Conservation (phyloP, 1,140 invertebrate species). For the Drosophila fuyamai region DNA sequence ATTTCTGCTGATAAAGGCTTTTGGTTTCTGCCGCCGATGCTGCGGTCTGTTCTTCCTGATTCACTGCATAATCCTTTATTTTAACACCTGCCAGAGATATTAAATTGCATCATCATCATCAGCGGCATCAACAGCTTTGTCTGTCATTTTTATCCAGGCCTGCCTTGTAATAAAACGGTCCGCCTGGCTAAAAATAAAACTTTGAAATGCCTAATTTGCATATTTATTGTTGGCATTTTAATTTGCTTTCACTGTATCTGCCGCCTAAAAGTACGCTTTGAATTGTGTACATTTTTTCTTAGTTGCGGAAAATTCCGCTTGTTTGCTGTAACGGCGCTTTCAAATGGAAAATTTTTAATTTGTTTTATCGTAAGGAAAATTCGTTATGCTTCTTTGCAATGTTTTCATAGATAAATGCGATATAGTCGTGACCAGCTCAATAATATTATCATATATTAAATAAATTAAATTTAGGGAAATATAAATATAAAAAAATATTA, state of each 20-base stretch:
- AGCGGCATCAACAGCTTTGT: slow-evolving; percentile 40
- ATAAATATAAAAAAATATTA: too few species aligned
- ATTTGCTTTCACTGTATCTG: background rate
- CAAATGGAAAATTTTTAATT: too few species aligned
- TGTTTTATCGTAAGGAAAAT: too few species aligned
- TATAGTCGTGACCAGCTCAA: too few species aligned
- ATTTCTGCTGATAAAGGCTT: slow-evolving; percentile 21
- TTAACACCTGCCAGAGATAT: slow-evolving; percentile 71
- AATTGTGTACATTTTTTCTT: background rate
- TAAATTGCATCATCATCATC: slow-evolving; percentile 56
- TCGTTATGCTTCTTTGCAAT: too few species aligned
- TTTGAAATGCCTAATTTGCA: slow-evolving; percentile 52
- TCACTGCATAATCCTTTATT: slow-evolving; percentile 65
- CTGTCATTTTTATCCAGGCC: slow-evolving; percentile 40
- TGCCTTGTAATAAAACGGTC: slow-evolving; percentile 42
- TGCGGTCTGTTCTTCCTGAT: slow-evolving; percentile 40
- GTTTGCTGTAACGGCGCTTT: background rate
- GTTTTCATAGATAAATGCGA: too few species aligned
- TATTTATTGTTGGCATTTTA: slow-evolving; percentile 44
- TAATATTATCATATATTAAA: too few species aligned
- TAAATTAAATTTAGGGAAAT: too few species aligned
- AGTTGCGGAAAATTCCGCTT: slow-evolving; percentile 19
- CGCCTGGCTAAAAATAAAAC: slow-evolving; percentile 61
- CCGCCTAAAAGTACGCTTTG: slow-evolving; percentile 25
- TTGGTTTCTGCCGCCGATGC: slow-evolving; percentile 8